phyloP scores from a whole-genome alignment of 2,888 invertebrate genomes.

The Pollenia labialis region DNA sequence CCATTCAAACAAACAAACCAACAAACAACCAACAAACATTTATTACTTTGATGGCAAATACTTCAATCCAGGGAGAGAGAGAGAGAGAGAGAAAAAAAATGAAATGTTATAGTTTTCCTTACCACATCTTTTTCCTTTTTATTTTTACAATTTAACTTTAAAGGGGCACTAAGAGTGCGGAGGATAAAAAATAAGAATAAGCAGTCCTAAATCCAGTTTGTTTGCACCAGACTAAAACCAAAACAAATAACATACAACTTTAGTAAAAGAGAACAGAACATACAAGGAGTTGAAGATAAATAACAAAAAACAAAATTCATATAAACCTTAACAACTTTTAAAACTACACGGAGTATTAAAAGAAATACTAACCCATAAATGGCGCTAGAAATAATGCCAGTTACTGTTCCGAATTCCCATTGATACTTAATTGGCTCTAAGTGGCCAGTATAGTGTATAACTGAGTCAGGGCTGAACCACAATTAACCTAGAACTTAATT shows the following conservation, averaged over 20 bases:
- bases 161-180: not conserved
- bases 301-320: constrained; percentile 4
- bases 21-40: constrained; percentile 44
- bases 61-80: too few species aligned
- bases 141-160: not conserved
- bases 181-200: not conserved
- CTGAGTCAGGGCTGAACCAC: too few species aligned
- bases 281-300: not conserved
- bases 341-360: too few species aligned
- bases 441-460: too few species aligned
- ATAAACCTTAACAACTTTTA: too few species aligned
- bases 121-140: not conserved
- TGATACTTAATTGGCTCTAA: too few species aligned
- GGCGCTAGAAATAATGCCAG: not conserved
- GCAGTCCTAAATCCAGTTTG: constrained; percentile 46
- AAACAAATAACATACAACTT: constrained; percentile 33
- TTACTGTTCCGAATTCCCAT: not conserved
- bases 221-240: constrained; percentile 29
- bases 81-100: not conserved
- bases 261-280: not conserved
- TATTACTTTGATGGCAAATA: constrained; percentile 65
- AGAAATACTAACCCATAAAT: too few species aligned
- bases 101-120: constrained; percentile 42
- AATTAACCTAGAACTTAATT: too few species aligned
- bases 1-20: constrained; percentile 34